phyloP scores from a whole-genome alignment of 2,113 vertebrate genomes.

The Coryphaenoides rupestris region DNA sequence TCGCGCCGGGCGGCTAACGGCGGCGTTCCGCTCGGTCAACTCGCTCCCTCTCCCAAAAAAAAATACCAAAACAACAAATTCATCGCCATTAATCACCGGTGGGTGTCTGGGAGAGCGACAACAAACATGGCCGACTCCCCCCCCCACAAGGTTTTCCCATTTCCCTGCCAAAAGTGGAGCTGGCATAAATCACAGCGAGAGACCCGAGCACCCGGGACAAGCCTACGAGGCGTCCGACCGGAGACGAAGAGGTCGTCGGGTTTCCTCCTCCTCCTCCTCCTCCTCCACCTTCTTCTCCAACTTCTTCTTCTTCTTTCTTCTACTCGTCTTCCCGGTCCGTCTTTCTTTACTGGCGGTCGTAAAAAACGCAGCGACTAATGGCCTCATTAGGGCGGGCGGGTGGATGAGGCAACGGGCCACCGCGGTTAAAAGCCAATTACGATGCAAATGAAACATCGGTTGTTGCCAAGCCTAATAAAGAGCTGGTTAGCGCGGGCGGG shows the following conservation, averaged over 20 bases:
- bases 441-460: constrained; percentile 41
- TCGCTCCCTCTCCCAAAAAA: no score
- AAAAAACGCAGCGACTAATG: constrained; percentile 21
- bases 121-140: constrained; percentile 6
- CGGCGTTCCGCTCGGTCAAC: no score
- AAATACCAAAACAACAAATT: not conserved
- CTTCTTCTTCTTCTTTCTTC: no score
- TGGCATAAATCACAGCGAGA: no score
- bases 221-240: no score
- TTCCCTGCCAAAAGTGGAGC: no score
- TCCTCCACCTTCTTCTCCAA: no score
- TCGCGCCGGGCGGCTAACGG: no score
- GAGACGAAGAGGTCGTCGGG: no score
- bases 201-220: no score
- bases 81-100: not conserved
- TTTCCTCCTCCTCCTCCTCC: no score
- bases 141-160: not conserved
- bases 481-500: not conserved
- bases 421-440: constrained; percentile 20
- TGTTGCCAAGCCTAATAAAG: constrained; percentile 33
- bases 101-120: not conserved
- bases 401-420: constrained; percentile 13
- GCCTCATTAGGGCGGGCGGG: constrained; percentile 14
- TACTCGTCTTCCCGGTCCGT: not conserved
- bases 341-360: not conserved